phyloP scores from a whole-genome alignment of 2,888 invertebrate genomes.

The Sesia apiformis region DNA sequence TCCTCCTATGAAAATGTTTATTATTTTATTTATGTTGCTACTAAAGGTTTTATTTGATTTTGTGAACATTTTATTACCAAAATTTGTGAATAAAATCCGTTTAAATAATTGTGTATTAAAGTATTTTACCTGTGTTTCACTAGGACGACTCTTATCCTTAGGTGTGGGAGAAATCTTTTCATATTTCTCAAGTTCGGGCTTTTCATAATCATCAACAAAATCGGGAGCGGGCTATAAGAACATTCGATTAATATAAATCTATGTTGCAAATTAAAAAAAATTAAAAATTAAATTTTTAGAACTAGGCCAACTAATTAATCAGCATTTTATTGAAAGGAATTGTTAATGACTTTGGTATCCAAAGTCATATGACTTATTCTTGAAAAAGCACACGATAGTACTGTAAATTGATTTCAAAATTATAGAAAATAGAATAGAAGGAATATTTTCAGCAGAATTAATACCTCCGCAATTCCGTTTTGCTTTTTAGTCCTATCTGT shows the following conservation, averaged over 20 bases:
- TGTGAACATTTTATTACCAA: background rate
- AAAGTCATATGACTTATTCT: too few relatives aligned
- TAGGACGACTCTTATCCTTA: conserved; percentile 55
- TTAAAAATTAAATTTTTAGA: too few relatives aligned
- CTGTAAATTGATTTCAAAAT: too few relatives aligned
- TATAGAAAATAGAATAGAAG: too few relatives aligned
- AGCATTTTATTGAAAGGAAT: too few relatives aligned
- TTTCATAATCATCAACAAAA: conserved; percentile 81
- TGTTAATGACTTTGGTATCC: too few relatives aligned
- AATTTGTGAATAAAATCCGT: background rate
- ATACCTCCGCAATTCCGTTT: conserved; percentile 61
- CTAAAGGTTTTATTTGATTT: background rate
- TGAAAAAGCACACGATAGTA: too few relatives aligned
- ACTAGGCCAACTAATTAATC: too few relatives aligned
- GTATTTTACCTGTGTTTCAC: conserved; percentile 50
- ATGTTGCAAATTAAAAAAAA: too few relatives aligned
- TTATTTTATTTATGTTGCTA: background rate
- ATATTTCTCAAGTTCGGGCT: conserved; percentile 80
- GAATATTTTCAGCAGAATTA: background rate
- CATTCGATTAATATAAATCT: too few relatives aligned
- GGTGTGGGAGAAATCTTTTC: conserved; percentile 68
- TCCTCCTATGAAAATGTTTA: conserved; percentile 43
- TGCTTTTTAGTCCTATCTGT: conserved; percentile 56
- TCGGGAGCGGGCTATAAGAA: conserved; percentile 54
- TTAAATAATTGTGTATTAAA: background rate